phyloP scores from a whole-genome alignment of 2,113 vertebrate genomes.

The Ondatra zibethicus region DNA sequence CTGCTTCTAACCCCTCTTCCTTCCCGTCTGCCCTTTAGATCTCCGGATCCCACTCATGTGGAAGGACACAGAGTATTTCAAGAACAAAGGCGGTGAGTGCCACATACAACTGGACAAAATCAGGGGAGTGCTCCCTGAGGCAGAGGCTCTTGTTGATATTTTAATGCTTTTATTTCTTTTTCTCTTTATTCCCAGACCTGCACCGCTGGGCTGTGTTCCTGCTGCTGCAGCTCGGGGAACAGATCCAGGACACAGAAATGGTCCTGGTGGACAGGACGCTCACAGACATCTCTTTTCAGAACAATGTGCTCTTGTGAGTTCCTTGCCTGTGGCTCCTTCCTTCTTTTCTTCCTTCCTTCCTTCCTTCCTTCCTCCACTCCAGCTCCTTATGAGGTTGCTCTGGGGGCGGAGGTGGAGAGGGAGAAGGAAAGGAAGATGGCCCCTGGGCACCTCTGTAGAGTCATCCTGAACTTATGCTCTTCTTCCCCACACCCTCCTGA shows the following conservation, averaged over 20 bases:
- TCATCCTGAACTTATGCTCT: neutral
- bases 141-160: neutral
- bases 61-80: constrained; percentile 98
- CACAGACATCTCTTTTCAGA: constrained; percentile 96
- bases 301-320: constrained; percentile 93
- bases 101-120: neutral
- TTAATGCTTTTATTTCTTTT: neutral
- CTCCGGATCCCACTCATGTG: constrained; percentile 98
- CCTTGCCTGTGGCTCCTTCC: neutral
- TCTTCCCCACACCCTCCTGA: neutral
- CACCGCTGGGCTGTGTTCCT: constrained; percentile 96
- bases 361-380: neutral
- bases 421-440: neutral
- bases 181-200: constrained; percentile 85
- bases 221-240: constrained; percentile 93
- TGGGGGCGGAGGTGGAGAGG: neutral
- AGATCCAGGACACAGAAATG: constrained; percentile 97
- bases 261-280: constrained; percentile 95
- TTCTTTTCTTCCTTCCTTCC: neutral
- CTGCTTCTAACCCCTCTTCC: neutral
- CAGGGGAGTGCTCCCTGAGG: neutral
- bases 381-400: too few species aligned
- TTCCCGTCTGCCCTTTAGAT: constrained; percentile 84
- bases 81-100: constrained; percentile 96
- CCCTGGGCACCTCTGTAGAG: neutral